Evolutionary conservation across 1,140 invertebrate species (phyloP).

Genomic region (Asbolus verrucosus): DNA sequence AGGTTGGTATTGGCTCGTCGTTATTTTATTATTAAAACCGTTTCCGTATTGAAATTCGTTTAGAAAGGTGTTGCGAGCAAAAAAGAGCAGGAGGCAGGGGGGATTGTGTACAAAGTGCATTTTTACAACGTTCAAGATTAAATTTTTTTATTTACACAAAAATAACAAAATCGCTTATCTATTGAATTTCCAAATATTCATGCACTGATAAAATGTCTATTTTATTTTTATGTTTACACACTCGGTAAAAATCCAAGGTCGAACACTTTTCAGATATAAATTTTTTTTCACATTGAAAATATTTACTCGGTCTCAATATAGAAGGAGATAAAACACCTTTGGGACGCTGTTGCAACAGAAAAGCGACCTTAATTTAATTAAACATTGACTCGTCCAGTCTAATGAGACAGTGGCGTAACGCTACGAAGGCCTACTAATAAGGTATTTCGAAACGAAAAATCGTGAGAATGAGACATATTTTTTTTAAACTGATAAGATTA

Average conservation of each 20-base stretch:
- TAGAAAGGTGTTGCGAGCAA: too few species aligned
- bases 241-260: conserved; percentile 35
- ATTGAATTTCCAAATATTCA: conserved; percentile 33
- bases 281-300: conserved; percentile 28
- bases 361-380: not conserved
- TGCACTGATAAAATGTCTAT: conserved; percentile 28
- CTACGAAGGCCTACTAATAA: too few species aligned
- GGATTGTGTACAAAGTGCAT: not conserved
- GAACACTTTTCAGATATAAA: conserved; percentile 9
- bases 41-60: too few species aligned
- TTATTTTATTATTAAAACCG: too few species aligned
- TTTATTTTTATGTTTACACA: conserved; percentile 29
- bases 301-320: conserved; percentile 20
- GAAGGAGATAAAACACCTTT: conserved; percentile 4
- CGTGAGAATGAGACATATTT: too few species aligned
- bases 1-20: too few species aligned
- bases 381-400: not conserved
- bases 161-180: conserved; percentile 21
- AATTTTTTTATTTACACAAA: conserved; percentile 19
- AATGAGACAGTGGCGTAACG: not conserved
- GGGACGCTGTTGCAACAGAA: conserved; percentile 8
- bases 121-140: conserved; percentile 2
- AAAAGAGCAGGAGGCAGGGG: too few species aligned
- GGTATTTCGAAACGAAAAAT: too few species aligned
- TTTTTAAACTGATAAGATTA: too few species aligned